Percentiles rank a stretch among this genome's conserved stretches.
phyloP scores from a whole-genome alignment of 1,140 invertebrate genomes.

The Helicoverpa armigera region DNA sequence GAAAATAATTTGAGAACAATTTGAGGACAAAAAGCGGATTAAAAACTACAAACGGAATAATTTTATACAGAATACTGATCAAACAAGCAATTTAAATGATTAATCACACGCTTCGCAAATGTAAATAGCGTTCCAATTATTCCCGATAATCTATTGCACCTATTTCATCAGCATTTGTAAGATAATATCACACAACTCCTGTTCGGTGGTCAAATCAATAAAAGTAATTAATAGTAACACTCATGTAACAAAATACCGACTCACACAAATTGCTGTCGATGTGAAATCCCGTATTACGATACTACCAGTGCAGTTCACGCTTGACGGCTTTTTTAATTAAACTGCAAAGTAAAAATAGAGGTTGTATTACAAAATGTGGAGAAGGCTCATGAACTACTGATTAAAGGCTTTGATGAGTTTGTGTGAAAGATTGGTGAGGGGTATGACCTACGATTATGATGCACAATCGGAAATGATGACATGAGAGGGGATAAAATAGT shows the following conservation, averaged over 20 bases:
- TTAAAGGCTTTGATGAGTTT: neutral
- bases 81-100: neutral
- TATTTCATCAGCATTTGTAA: neutral
- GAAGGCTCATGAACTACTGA: neutral
- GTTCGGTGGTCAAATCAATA: conserved; percentile 19
- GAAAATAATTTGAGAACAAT: no score
- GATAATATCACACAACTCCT: neutral
- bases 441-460: no score
- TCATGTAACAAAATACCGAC: neutral
- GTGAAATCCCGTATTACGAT: conserved; percentile 18
- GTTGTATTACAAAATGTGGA: neutral
- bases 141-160: neutral
- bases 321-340: conserved; percentile 34
- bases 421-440: no score
- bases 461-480: no score
- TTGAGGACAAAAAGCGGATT: no score
- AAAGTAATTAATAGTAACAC: conserved; percentile 7
- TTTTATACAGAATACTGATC: no score
- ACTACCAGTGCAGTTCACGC: conserved; percentile 8
- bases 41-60: no score
- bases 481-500: no score
- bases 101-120: neutral
- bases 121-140: neutral
- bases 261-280: conserved; percentile 15
- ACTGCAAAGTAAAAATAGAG: conserved; percentile 18